A percentile compares a stretch with the other conserved stretches of the same genome.
phyloP scores from a whole-genome alignment of 1,140 invertebrate species.

The Platorchestia sp. region DNA sequence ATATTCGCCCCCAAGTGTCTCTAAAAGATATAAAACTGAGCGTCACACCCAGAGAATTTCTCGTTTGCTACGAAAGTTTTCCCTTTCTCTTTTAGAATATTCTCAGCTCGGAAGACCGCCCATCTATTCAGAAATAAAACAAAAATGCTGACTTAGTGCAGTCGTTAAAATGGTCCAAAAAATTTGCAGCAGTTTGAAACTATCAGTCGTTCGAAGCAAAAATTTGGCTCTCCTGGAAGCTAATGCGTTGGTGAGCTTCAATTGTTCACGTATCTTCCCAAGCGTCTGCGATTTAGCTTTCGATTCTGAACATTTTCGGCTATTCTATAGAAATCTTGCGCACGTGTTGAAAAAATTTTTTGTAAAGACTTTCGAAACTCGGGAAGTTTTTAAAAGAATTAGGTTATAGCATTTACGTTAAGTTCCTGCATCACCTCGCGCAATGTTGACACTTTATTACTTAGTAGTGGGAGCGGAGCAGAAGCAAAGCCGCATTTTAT shows the following conservation, averaged over 20 bases:
- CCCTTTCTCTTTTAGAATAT: not conserved
- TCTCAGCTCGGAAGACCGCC: not conserved
- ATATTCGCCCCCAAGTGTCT: not conserved
- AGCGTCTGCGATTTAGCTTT: no score
- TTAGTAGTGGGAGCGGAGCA: not conserved
- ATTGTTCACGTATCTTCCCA: no score
- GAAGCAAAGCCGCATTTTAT: not conserved
- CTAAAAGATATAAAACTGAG: conserved; percentile 1
- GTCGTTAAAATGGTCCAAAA: not conserved
- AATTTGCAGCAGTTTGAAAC: not conserved
- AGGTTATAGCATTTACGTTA: not conserved
- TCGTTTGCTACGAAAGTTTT: not conserved
- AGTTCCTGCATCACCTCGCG: not conserved
- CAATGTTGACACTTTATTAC: not conserved
- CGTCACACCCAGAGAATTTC: not conserved
- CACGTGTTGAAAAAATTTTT: no score
- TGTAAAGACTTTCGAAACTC: no score
- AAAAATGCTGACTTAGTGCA: not conserved
- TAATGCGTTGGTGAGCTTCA: not conserved
- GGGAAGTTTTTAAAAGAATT: not conserved
- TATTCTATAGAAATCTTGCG: no score
- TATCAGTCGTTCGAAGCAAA: not conserved
- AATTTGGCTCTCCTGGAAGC: not conserved
- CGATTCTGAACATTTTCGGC: no score
- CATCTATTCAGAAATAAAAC: not conserved